Evolutionary conservation across 1,140 invertebrate species (phyloP).

Genomic region (Probaryconus sp.): DNA sequence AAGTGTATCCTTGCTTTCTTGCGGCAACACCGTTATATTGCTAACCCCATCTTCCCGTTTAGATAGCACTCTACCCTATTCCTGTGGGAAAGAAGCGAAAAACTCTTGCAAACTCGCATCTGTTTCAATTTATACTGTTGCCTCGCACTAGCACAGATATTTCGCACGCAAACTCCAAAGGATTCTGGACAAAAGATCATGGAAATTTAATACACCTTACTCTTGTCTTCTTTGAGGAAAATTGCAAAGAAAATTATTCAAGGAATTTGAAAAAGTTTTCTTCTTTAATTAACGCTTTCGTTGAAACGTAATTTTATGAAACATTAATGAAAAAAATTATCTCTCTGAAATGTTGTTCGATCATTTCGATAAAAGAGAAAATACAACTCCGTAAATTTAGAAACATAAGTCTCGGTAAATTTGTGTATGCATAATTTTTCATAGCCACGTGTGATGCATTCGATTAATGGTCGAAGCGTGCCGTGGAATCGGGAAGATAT

Average conservation of each 20-base stretch:
- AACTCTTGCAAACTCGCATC: constrained; percentile 77
- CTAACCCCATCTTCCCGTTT: constrained; percentile 59
- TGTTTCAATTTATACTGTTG: constrained; percentile 76
- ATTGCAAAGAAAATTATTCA: not conserved
- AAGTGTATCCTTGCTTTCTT: constrained; percentile 53
- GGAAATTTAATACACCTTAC: constrained; percentile 38
- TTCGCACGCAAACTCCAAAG: constrained; percentile 54
- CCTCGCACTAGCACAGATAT: constrained; percentile 56
- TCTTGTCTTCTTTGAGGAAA: constrained; percentile 24
- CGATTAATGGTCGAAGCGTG: constrained; percentile 69
- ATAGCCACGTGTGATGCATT: constrained; percentile 60
- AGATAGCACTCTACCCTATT: constrained; percentile 59
- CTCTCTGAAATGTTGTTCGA: no score
- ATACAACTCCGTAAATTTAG: no score
- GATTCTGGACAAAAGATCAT: constrained; percentile 33
- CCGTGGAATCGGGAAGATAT: constrained; percentile 37
- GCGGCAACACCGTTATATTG: constrained; percentile 50
- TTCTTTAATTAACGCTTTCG: no score
- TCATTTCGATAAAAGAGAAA: no score
- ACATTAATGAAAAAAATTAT: no score
- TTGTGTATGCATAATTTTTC: constrained; percentile 10
- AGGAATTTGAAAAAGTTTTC: not conserved
- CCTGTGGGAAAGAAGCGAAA: constrained; percentile 70
- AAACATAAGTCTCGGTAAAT: no score
- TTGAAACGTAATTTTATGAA: no score